Conservation (phyloP, 92 coral and sea anemone genomes). For the Parazoanthus swiftii region DNA sequence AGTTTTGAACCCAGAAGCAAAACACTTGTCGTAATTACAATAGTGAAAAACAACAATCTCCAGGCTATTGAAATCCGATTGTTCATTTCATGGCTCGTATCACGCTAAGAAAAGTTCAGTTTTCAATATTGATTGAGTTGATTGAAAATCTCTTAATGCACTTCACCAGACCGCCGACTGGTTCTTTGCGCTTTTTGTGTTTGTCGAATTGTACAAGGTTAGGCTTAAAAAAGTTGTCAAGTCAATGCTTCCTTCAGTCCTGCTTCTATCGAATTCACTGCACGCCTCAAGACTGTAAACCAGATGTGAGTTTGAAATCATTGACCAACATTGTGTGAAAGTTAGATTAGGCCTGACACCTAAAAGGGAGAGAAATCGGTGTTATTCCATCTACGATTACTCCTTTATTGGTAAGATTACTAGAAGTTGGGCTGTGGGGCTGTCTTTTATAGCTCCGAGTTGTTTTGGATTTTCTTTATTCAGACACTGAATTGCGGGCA, state of each 20-base stretch:
- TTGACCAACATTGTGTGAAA: not conserved
- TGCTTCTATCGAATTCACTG: not conserved
- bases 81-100: slow-evolving; percentile 24
- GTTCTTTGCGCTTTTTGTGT: not conserved
- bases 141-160: slow-evolving; percentile 1
- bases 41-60: not conserved
- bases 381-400: not conserved
- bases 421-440: not conserved
- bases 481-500: not conserved
- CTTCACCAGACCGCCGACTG: slow-evolving; percentile 1
- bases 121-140: not conserved
- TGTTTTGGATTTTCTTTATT: not conserved
- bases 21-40: slow-evolving; percentile 4
- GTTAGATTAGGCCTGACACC: not conserved
- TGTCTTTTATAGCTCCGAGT: not conserved
- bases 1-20: slow-evolving; percentile 10
- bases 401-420: not conserved
- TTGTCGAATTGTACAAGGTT: not conserved
- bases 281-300: not conserved
- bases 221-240: not conserved
- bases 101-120: slow-evolving; percentile 12
- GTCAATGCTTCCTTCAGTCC: not conserved
- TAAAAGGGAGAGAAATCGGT: not conserved
- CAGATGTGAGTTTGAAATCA: not conserved
- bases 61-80: slow-evolving; percentile 22